Evolutionary conservation across 2,888 invertebrate species (phyloP), one percentile per base, ranked within the genome.

Genomic region (Dimorphilus gyrociliatus): DNA sequence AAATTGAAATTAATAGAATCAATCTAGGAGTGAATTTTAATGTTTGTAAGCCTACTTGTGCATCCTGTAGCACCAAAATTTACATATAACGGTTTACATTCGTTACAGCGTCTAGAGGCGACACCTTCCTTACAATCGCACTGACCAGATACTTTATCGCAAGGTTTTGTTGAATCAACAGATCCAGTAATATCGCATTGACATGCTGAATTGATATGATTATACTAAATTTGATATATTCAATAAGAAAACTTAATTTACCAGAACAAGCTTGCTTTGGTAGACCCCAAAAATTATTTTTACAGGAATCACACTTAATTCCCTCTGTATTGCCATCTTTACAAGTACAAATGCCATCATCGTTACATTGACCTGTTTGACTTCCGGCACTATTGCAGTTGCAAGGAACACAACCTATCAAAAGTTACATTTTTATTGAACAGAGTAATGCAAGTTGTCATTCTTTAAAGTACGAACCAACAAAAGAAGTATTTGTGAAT

Each of bases 161-260:
- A 65, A 2, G 40, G 35, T 3, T 34, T 30, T 6, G 26, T 21
- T 10, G 34, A 27, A 23, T 41, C 35, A 6, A 38, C 33, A 16
- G 38, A 41, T 3, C 51, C 51, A 82, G 27, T 69, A 69, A 56
- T 85, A 86, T 3, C 76, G 67, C 45, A 67, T 64, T 55, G 86
- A 34, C 51, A 51, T 1, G 32, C 49, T 48, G 38, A 7, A 34
- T 30, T 12, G 25, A 25, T 7, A n/a, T n/a, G n/a, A n/a, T n/a
- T n/a, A n/a, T n/a, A n/a, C n/a, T n/a, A n/a, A n/a, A n/a, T n/a
- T n/a, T n/a, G n/a, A n/a, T n/a, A n/a, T n/a, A n/a, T n/a, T n/a
- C n/a, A n/a, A n/a, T n/a, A n/a, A n/a, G n/a, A n/a, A n/a, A n/a
- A n/a, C n/a, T n/a, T n/a, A n/a, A 29, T 41, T 31, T 33, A 49